Evolutionary conservation across 2,113 vertebrate species (phyloP), one percentile per base, ranked within the genome.

Genomic region (Xyliphius kryptos): DNA sequence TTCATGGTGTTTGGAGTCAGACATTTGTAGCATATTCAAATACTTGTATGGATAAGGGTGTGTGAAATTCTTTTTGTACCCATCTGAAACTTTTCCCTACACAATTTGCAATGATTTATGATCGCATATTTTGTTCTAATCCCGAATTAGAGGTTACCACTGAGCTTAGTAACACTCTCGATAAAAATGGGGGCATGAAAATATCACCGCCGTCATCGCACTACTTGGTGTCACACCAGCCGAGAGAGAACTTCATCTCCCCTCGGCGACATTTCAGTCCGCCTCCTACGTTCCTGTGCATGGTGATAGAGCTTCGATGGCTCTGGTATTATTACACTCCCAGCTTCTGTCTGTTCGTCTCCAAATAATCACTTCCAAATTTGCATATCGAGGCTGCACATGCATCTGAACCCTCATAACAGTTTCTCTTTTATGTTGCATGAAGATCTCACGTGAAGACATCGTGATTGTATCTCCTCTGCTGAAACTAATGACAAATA

Each of bases 381-480:
- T 71, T 71, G 69, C n/a, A n/a, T 52, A 67, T 57, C 10, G 56
- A 67, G 64, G 61, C 50, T 52, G 38, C 64, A n/a, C n/a, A n/a
- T n/a, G n/a, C n/a, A n/a, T n/a, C n/a, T 72, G 22, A 38, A 60
- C 46, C 52, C 64, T 26, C 79, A 48, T 61, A 63, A 69, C 75
- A n/a, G n/a, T n/a, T n/a, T n/a, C 68, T 66, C 40, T 80, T 82
- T 85, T 86, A 78, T 83, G 86, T 89, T 86, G 84, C 85, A 87
- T 87, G 86, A 82, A 81, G 81, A 81, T 74, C 78, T 85, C 76
- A 54, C 9, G 11, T 61, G 77, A 84, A 80, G 78, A 9, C 13
- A 78, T 76, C 76, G 80, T 78, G 74, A 78, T 83, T 83, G 76
- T 49, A 81, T 80, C 71, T 32, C 63, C 77, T 83, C 74, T 74